Evolutionary conservation across 2,888 invertebrate species (phyloP), one percentile per base, ranked within the genome.

Genomic region (Philaethria dido): DNA sequence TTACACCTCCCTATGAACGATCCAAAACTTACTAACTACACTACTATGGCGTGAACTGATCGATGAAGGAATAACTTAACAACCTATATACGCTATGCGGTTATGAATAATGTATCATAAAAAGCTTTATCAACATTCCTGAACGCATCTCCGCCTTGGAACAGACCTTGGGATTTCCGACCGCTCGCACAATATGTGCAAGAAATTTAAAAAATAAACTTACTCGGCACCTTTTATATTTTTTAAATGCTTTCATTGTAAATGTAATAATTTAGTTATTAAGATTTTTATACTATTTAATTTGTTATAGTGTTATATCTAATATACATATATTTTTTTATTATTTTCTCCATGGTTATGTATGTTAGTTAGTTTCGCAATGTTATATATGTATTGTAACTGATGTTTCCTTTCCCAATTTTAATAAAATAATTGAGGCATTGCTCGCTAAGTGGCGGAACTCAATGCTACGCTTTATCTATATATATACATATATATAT

Each of bases 111-210:
- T 44, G 25, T 64, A 64, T 65, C 60, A 25, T 29, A 62, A 67
- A 57, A 59, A 54, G 55, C 44, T 36, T 18, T 64, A 61, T 69
- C 69, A 55, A 55, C 69, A 69, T 69, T 69, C 69, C 67, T 47
- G 64, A 36, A 55, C 64, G 67, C 67, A 67, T 69, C 64, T 47
- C 54, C 48, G 60, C 67, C 64, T 69, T 64, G 67, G 66, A 54
- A 52, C 48, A 57, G 64, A 64, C 69, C 69, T 69, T 67, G 64
- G 61, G 45, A 61, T 64, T 66, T 60, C 47, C 52, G 42, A 44
- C 52, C 45, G 25, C 18, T 63, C 20, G 47, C n/a, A 64, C 36
- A 39, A 64, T 60, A 45, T 45, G 45, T 60, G 45, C 29, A 33
- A 47, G 18, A 45, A 60, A 60, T 60, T 11, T n/a, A 11, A 64